Conservation (phyloP, 2,888 invertebrate species). For the Branchellion lobata region DNA sequence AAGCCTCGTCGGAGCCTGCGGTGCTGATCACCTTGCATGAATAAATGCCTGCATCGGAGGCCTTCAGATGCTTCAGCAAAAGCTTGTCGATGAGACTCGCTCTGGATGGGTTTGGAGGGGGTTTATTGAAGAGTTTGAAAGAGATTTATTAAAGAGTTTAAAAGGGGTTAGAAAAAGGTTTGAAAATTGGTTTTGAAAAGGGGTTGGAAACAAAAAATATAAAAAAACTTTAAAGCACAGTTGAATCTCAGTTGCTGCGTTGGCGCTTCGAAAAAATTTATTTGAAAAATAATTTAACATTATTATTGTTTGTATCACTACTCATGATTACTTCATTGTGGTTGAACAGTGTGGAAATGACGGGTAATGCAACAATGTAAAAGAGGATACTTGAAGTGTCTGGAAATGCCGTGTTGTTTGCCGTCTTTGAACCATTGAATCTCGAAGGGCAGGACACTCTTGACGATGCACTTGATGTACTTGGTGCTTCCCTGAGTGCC, state of each 20-base stretch:
- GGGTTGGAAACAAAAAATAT: too few species aligned
- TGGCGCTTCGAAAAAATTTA: too few species aligned
- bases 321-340: too few species aligned
- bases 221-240: too few species aligned
- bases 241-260: too few species aligned
- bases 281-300: too few species aligned
- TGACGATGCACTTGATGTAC: conserved; percentile 61
- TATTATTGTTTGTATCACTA: too few species aligned
- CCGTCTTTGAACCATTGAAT: conserved; percentile 61
- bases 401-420: not conserved
- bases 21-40: conserved; percentile 64
- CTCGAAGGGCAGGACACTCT: conserved; percentile 60
- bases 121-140: too few species aligned
- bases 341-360: too few species aligned
- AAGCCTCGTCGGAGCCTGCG: conserved; percentile 60
- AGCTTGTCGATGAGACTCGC: conserved; percentile 52
- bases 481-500: conserved; percentile 61
- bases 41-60: conserved; percentile 62
- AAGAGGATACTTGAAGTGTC: too few species aligned
- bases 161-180: too few species aligned
- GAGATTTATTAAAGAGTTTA: not conserved
- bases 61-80: conserved; percentile 53
- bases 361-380: too few species aligned
- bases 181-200: not conserved
- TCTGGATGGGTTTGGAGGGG: not conserved